A percentile compares a stretch with the other conserved stretches of the same genome.
Conservation (phyloP, 2,797 vertebrate genomes). For the Enoplosus armatus region DNA sequence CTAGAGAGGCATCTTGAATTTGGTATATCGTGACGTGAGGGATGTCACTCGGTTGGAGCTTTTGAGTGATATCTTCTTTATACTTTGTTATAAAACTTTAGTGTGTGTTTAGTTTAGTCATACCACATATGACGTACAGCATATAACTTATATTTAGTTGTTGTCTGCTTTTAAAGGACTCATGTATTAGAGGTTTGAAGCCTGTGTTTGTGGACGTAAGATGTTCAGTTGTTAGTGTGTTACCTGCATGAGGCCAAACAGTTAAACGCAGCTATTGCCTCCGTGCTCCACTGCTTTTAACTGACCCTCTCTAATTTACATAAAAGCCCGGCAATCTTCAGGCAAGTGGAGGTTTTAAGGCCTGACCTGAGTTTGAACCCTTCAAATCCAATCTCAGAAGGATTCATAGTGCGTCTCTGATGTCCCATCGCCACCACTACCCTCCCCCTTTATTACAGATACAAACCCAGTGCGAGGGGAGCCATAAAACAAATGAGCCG, state of each 20-base stretch:
- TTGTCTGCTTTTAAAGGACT: background rate
- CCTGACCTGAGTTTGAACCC: conserved; percentile 76
- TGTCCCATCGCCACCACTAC: conserved; percentile 32
- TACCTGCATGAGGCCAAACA: background rate
- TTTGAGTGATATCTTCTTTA: background rate
- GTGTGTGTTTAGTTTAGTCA: too few relatives aligned
- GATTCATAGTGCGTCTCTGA: conserved; percentile 35
- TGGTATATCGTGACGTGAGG: too few relatives aligned
- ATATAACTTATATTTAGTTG: background rate
- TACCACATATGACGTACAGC: background rate
- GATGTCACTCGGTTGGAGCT: background rate
- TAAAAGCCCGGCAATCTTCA: conserved; percentile 23
- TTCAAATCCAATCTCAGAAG: conserved; percentile 61
- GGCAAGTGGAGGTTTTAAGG: conserved; percentile 18
- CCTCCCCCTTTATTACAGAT: conserved; percentile 63
- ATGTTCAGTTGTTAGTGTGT: background rate
- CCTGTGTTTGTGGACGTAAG: background rate
- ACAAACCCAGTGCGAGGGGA: conserved; percentile 44
- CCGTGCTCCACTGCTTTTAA: conserved; percentile 1
- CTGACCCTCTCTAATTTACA: conserved; percentile 33
- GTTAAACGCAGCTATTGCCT: background rate
- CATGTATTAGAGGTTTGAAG: background rate
- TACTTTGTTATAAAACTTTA: too few relatives aligned
- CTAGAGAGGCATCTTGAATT: too few relatives aligned
- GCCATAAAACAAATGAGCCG: conserved; percentile 74